phyloP scores from a whole-genome alignment of 2,888 invertebrate genomes.

The Aquatica leii region DNA sequence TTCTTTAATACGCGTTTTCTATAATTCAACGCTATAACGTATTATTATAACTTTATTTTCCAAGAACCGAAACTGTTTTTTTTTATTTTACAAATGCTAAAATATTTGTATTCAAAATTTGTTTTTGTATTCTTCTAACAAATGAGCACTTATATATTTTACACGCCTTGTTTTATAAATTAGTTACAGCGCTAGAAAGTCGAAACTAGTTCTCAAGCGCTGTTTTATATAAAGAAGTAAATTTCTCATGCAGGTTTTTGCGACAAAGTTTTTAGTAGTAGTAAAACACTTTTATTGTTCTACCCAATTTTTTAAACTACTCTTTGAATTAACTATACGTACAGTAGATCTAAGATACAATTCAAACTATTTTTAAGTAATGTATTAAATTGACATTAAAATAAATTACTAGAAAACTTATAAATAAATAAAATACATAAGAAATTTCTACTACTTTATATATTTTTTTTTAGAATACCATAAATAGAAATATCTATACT shows the following conservation, averaged over 20 bases:
- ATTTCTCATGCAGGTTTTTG: conserved; percentile 11
- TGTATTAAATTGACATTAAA: too few relatives aligned
- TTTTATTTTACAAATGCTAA: background rate
- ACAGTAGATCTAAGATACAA: too few relatives aligned
- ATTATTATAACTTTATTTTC: conserved; percentile 18
- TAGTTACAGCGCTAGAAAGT: conserved; percentile 18
- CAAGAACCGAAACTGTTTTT: conserved; percentile 13
- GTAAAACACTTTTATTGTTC: conserved; percentile 11
- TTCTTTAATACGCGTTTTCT: conserved; percentile 29
- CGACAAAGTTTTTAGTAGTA: conserved; percentile 9
- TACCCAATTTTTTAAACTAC: background rate
- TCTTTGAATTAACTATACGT: too few relatives aligned
- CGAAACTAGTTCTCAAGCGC: conserved; percentile 15
- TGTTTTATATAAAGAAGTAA: conserved; percentile 11
- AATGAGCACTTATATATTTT: conserved; percentile 21
- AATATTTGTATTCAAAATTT: conserved; percentile 18
- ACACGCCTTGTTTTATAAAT: conserved; percentile 24
- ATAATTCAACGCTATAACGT: conserved; percentile 23
- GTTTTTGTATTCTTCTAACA: conserved; percentile 1
- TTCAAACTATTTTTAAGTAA: too few relatives aligned
- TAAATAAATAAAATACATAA: too few relatives aligned
- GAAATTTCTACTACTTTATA: too few relatives aligned
- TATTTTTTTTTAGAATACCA: too few relatives aligned
- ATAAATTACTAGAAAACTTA: too few relatives aligned
- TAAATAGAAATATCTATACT: too few relatives aligned